Base-by-base conservation (phyloP, 2,113 vertebrate genomes). In the Mus spicilegus region DNA sequence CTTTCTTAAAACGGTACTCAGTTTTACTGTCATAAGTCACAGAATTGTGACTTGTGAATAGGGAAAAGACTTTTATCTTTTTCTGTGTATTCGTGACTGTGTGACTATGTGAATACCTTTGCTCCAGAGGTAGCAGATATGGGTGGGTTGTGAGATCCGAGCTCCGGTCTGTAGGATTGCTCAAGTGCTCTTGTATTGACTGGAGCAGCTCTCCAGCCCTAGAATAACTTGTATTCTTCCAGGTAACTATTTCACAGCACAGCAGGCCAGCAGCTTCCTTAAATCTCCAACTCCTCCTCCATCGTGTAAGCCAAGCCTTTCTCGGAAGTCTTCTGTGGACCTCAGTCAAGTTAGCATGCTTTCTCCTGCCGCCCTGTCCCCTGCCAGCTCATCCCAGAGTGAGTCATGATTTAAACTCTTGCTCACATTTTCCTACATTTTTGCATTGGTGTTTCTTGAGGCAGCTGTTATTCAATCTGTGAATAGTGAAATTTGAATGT, bases 281-380 rank as follows among this genome's bases (percentile, higher is more conserved):
- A 99, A 99, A 98, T 99, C 99, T 97, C 99, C 99, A 97, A 99
- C 99, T 90, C 99, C 99, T 93, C 99, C 99, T 97, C 98, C 98
- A 87, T n/a, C 97, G 97, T 98, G 98, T 96, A 99, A 99, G 98
- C 98, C 99, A 95, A 98, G 99, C 98, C 98, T 99, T 97, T 99
- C 99, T 97, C 99, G 99, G 97, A 99, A 99, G 96, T 99, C 99
- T 97, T 99, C 99, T 26, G 96, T 99, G 98, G 99, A 99, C 97
- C 98, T 99, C 97, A 99, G 97, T 95, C 99, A 99, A 98, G 98
- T 99, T 97, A 99, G 99, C 98, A 98, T 99, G 98, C 99, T 99
- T 98, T 99, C 99, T 75, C 99, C 99, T 17, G 98, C 99, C 86
- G 99, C 99, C 67, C 98, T 99, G 96, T 99, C 99, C 73, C 99